Conservation (phyloP, 2,888 invertebrate genomes). For the Cephalotes varians region DNA sequence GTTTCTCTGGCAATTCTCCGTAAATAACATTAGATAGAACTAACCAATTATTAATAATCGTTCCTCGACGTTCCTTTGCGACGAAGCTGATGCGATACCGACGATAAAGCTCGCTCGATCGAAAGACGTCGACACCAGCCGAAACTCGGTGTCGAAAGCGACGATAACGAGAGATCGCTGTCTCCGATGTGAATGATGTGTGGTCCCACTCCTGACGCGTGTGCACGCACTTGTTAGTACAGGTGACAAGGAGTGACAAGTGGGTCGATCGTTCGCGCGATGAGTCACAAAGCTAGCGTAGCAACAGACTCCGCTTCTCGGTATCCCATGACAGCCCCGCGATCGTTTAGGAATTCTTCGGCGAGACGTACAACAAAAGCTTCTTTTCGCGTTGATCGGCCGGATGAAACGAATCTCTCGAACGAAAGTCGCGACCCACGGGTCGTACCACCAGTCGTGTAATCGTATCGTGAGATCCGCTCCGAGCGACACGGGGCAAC, state of each 20-base stretch:
- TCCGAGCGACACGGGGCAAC: neutral
- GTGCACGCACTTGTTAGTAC: constrained; percentile 55
- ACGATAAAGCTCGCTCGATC: neutral
- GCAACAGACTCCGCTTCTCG: constrained; percentile 40
- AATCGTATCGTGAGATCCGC: neutral
- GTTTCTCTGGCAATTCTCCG: neutral
- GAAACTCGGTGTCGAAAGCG: too few relatives aligned
- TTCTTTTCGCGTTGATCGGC: neutral
- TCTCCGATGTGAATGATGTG: constrained; percentile 5
- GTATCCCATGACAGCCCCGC: neutral
- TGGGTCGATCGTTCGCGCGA: constrained; percentile 42
- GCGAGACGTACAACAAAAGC: neutral
- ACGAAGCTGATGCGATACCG: neutral
- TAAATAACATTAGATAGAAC: neutral
- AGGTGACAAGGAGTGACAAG: constrained; percentile 35
- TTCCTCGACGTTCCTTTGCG: neutral
- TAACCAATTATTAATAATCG: neutral
- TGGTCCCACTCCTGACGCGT: constrained; percentile 28
- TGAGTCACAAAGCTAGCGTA: constrained; percentile 61
- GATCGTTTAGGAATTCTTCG: neutral
- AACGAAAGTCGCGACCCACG: neutral
- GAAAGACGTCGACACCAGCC: too few relatives aligned
- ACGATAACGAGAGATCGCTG: constrained; percentile 23
- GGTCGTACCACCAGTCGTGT: neutral
- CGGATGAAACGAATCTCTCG: neutral